phyloP scores from a whole-genome alignment of 2,797 vertebrate genomes.

The Micromesistius poutassou region DNA sequence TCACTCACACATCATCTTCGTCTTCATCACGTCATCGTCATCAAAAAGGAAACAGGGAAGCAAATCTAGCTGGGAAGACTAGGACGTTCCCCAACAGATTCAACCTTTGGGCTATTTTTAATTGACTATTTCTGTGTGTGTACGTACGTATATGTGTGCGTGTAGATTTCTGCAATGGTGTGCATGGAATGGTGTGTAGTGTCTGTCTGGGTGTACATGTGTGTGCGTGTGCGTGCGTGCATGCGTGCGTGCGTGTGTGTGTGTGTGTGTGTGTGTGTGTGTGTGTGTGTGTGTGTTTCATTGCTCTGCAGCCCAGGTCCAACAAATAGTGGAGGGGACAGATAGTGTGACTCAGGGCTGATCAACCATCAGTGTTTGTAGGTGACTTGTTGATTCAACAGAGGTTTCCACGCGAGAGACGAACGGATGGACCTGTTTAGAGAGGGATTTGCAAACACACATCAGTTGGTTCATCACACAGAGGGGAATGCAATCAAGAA shows the following conservation, averaged over 20 bases:
- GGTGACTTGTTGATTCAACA: too few species aligned
- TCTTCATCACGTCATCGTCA: constrained; percentile 56
- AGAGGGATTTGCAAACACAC: background rate
- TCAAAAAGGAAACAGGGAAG: constrained; percentile 54
- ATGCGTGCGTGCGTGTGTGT: background rate
- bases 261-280: background rate
- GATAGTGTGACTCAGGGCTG: too few species aligned
- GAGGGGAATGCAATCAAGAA: background rate
- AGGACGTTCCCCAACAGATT: too few species aligned
- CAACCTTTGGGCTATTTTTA: constrained; percentile 52
- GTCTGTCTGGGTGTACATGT: background rate
- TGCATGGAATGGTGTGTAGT: background rate
- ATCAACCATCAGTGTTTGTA: too few species aligned
- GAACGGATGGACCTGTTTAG: background rate
- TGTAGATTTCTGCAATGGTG: background rate
- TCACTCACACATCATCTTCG: constrained; percentile 48
- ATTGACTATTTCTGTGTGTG: background rate
- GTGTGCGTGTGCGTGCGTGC: background rate
- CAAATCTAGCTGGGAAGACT: constrained; percentile 15
- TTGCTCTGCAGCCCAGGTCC: too few species aligned
- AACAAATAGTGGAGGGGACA: too few species aligned
- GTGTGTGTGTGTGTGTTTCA: background rate
- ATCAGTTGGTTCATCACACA: background rate
- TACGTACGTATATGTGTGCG: background rate
- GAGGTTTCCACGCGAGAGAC: too few species aligned